phyloP scores from a whole-genome alignment of 2,888 invertebrate species.

The Parnassius mnemosyne region DNA sequence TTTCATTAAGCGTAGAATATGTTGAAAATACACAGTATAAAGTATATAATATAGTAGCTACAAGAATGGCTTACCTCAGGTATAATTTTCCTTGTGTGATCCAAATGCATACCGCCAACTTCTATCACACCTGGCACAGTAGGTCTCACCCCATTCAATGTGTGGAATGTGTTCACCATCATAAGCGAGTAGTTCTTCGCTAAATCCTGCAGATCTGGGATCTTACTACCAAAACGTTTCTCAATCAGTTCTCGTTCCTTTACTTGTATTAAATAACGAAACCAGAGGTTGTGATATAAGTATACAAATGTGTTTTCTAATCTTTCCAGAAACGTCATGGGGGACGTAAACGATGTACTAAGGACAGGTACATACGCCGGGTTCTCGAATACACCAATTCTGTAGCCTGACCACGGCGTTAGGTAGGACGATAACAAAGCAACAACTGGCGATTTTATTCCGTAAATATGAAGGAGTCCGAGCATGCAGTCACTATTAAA shows the following conservation, averaged over 20 bases:
- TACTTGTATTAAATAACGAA: slow-evolving; percentile 33
- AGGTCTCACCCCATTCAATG: slow-evolving; percentile 70
- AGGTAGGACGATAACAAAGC: slow-evolving; percentile 77
- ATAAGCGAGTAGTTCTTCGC: slow-evolving; percentile 66
- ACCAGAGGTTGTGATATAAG: slow-evolving; percentile 56
- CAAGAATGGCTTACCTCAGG: slow-evolving; percentile 41
- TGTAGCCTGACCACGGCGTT: slow-evolving; percentile 78
- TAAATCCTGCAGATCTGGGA: slow-evolving; percentile 64
- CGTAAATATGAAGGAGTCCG: slow-evolving; percentile 32
- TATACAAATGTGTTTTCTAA: slow-evolving; percentile 57
- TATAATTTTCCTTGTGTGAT: slow-evolving; percentile 43
- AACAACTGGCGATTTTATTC: slow-evolving; percentile 76
- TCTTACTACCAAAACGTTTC: slow-evolving; percentile 52
- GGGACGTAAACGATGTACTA: slow-evolving; percentile 66
- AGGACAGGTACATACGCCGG: slow-evolving; percentile 78
- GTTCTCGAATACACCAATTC: slow-evolving; percentile 71
- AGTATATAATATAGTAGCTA: too few relatives aligned
- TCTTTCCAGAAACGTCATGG: slow-evolving; percentile 76
- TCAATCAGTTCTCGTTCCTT: slow-evolving; percentile 44
- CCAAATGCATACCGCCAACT: slow-evolving; percentile 75
- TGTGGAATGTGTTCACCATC: slow-evolving; percentile 77
- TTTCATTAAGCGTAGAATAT: too few relatives aligned
- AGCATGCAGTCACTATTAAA: slow-evolving; percentile 83
- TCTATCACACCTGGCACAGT: slow-evolving; percentile 71
- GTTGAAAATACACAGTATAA: too few relatives aligned